Conservation (phyloP, 2,797 vertebrate species). For the Arnoldichthys spilopterus region DNA sequence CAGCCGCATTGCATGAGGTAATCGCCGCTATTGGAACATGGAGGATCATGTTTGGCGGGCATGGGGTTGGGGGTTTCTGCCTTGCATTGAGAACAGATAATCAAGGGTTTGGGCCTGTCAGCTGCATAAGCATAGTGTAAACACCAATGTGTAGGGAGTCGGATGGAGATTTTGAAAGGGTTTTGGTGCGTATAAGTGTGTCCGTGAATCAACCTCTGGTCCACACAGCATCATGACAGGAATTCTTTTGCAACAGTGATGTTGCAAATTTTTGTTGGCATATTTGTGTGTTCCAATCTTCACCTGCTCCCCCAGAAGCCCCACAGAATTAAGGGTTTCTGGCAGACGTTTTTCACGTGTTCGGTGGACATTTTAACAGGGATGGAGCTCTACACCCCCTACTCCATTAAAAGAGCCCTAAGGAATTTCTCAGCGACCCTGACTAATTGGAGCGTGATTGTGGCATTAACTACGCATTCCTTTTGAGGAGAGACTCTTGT, state of each 20-base stretch:
- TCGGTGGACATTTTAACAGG: slow-evolving; percentile 39
- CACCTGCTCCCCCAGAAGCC: slow-evolving; percentile 49
- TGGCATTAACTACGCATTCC: slow-evolving; percentile 75
- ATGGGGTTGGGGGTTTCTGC: slow-evolving; percentile 66
- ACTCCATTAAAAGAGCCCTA: slow-evolving; percentile 37
- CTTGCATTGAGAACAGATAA: slow-evolving; percentile 67
- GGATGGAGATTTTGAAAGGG: neutral
- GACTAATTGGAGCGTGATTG: slow-evolving; percentile 72
- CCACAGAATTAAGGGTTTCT: slow-evolving; percentile 4
- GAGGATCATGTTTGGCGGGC: slow-evolving; percentile 68
- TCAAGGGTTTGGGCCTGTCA: slow-evolving; percentile 71
- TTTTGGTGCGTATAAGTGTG: slow-evolving; percentile 5
- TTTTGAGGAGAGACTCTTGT: slow-evolving; percentile 62
- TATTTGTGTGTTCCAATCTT: neutral
- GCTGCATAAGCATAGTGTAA: slow-evolving; percentile 70
- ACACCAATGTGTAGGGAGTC: slow-evolving; percentile 26
- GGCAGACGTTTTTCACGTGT: slow-evolving; percentile 9
- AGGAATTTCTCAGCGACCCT: slow-evolving; percentile 48
- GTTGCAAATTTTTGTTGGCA: neutral
- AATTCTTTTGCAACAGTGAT: too few species aligned
- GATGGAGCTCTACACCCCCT: slow-evolving; percentile 17
- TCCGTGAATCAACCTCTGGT: neutral
- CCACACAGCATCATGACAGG: neutral
- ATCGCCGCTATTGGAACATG: slow-evolving; percentile 44
- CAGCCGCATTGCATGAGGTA: slow-evolving; percentile 59